Base-by-base conservation (phyloP, 2,888 invertebrate genomes). In the Ashinkailepas kermadecensis region DNA sequence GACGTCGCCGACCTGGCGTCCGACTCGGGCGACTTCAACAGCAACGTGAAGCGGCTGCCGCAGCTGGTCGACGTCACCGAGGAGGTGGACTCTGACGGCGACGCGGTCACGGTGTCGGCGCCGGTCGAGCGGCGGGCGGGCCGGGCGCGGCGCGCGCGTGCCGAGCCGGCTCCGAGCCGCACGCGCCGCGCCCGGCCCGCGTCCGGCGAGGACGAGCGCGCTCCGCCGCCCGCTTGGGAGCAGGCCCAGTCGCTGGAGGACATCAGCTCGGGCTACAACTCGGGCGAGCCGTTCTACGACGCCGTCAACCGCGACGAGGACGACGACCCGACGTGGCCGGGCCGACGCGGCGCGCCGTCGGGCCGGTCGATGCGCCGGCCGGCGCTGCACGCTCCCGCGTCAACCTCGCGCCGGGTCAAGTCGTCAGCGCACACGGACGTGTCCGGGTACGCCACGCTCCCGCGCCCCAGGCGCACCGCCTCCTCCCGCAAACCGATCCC, bases 1-100 rank as follows among this genome's bases (percentile, higher is more conserved):
- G 78, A 78, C 78, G 78, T 78, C n/a, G 9, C n/a, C 58, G 58
- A 78, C 78, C 12, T 78, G 54, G 54, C 74, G 54, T 9, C 74
- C 54, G 74, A 74, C 74, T 54, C 74, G 18, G 74, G 74, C 74
- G 74, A 74, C 74, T 54, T 74, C 74, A 74, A 74, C 74, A 74
- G 23, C 74, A 10, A 23, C 54, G 74, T 74, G 8, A 74, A 74
- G 74, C 74, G 74, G 54, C 74, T 74, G 74, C 74, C 74, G 74
- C 74, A 74, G 54, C 54, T 74, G 21, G 54, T 74, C 1, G 74
- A 74, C 74, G 74, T 74, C 18, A 74, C 74, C 9, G 74, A 74
- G 74, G 74, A 74, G 54, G 4, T 25, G 54, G 74, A 74, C 74
- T 54, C 54, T 12, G 74, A 74, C 13, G 54, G 9, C 74, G 74